Conservation (phyloP, 1,140 invertebrate genomes). For the Ladona fulva region DNA sequence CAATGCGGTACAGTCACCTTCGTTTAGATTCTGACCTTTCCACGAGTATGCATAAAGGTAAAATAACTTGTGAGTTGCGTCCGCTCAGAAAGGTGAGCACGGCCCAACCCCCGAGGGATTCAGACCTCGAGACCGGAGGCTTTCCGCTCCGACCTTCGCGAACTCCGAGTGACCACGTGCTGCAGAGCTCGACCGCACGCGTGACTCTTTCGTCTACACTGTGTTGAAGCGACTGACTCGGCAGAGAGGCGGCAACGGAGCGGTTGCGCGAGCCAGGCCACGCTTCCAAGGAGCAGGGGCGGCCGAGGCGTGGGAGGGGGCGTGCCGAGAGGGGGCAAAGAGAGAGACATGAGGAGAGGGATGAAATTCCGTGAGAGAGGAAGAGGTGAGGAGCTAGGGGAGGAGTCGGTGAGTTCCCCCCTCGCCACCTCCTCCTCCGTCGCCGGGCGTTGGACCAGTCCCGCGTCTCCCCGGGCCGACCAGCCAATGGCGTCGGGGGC, state of each 20-base stretch:
- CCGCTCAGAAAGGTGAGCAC: too few species aligned
- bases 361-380: neutral
- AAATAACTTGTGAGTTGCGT: too few species aligned
- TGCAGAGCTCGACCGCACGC: too few species aligned
- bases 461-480: neutral
- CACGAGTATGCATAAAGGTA: too few species aligned
- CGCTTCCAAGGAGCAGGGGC: neutral
- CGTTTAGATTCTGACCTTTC: too few species aligned
- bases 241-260: slow-evolving; percentile 3
- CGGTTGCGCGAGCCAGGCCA: neutral
- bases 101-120: too few species aligned
- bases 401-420: neutral
- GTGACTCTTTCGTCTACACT: too few species aligned
- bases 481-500: neutral
- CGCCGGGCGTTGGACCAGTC: neutral
- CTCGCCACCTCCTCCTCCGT: too few species aligned
- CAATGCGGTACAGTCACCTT: too few species aligned
- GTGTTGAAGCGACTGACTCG: neutral
- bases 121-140: too few species aligned
- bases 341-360: neutral
- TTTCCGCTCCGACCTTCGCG: too few species aligned
- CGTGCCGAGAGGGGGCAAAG: neutral
- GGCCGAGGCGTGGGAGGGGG: slow-evolving; percentile 12
- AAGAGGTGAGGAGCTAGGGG: neutral
- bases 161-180: too few species aligned